A percentile compares a stretch with the other conserved stretches of the same genome.
Evolutionary conservation across 2,888 invertebrate genomes (phyloP).

Genomic region (Pristionchus arcanus): DNA sequence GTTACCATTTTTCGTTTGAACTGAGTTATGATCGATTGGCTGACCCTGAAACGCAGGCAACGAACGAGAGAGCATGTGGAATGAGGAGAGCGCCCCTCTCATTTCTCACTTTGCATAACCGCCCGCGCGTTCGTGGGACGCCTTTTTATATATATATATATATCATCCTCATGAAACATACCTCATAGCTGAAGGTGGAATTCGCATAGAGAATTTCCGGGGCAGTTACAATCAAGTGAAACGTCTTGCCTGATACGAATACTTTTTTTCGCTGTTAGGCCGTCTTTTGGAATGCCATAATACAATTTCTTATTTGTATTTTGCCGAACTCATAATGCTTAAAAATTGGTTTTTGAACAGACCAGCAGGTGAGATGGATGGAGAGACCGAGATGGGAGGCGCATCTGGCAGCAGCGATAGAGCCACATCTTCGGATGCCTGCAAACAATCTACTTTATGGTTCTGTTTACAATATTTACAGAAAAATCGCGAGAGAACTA

Average conservation of each 20-base stretch:
- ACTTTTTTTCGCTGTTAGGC: neutral
- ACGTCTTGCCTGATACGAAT: slow-evolving; percentile 26
- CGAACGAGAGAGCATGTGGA: too few species aligned
- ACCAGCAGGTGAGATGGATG: slow-evolving; percentile 48
- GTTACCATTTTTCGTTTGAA: too few species aligned
- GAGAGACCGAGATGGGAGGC: slow-evolving; percentile 49
- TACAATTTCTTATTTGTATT: neutral
- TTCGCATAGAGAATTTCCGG: slow-evolving; percentile 43
- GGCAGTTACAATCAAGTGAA: slow-evolving; percentile 50
- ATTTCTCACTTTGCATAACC: too few species aligned
- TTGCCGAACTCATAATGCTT: neutral
- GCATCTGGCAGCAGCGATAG: slow-evolving; percentile 38
- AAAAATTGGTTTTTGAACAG: neutral
- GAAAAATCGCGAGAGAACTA: too few species aligned
- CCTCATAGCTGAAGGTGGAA: slow-evolving; percentile 34
- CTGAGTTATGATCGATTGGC: too few species aligned
- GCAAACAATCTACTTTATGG: neutral
- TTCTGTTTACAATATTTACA: too few species aligned
- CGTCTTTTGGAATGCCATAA: neutral
- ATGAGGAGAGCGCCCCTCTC: too few species aligned
- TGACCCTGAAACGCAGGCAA: too few species aligned
- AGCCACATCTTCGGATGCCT: slow-evolving; percentile 49
- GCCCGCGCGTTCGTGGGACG: too few species aligned
- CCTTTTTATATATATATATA: too few species aligned
- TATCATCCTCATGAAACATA: neutral